Percentiles rank a stretch among this genome's conserved stretches.
Conservation (phyloP, 2,888 invertebrate genomes). For the Eupithecia abbreviata region DNA sequence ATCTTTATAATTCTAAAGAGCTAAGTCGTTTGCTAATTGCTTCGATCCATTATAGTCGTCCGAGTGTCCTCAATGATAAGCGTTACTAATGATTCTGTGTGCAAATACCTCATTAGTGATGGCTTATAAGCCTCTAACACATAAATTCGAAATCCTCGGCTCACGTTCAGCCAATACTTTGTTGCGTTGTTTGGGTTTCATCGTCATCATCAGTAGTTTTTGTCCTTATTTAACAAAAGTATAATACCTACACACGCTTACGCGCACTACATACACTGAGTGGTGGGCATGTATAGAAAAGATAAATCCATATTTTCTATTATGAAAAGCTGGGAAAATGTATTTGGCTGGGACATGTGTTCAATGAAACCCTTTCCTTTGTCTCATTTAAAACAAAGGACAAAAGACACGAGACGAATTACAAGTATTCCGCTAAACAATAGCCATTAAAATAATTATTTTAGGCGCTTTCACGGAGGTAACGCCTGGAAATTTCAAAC, state of each 20-base stretch:
- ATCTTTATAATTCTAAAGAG: slow-evolving; percentile 40
- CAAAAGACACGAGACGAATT: slow-evolving; percentile 26
- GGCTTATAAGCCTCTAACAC: not conserved
- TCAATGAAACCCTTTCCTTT: not conserved
- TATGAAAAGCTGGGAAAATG: too few species aligned
- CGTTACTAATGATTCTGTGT: slow-evolving; percentile 36
- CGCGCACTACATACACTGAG: too few species aligned
- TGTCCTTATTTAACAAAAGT: not conserved
- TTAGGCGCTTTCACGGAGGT: not conserved
- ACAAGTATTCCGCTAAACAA: slow-evolving; percentile 19
- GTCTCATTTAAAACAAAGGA: slow-evolving; percentile 25
- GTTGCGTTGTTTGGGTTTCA: not conserved
- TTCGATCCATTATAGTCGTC: slow-evolving; percentile 41
- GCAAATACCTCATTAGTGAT: slow-evolving; percentile 29
- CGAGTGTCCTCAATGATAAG: slow-evolving; percentile 42
- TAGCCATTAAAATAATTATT: not conserved
- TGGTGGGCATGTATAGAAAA: not conserved
- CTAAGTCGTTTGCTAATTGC: slow-evolving; percentile 40
- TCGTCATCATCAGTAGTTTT: not conserved
- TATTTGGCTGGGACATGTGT: not conserved
- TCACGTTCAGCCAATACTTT: not conserved
- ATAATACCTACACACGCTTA: not conserved
- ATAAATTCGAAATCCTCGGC: not conserved
- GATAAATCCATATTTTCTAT: not conserved
- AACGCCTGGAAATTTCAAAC: not conserved